Evolutionary conservation across 2,888 invertebrate species (phyloP).

Genomic region (Neoascia interrupta): DNA sequence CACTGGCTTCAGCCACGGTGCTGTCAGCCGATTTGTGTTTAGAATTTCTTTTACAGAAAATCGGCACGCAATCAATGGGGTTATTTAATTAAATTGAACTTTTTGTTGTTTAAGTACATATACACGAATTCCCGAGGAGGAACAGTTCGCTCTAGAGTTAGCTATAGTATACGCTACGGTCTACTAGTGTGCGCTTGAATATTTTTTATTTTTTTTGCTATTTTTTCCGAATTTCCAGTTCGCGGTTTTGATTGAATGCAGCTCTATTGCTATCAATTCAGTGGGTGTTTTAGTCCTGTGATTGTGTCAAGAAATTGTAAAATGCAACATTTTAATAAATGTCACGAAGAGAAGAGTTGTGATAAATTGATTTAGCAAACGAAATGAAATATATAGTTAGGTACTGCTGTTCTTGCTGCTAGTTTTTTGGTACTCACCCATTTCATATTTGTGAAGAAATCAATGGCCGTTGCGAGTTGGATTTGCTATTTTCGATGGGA

Average conservation of each 20-base stretch:
- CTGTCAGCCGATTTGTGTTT: constrained; percentile 64
- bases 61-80: constrained; percentile 36
- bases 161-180: too few species aligned
- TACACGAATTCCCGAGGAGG: constrained; percentile 13
- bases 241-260: constrained; percentile 50
- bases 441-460: constrained; percentile 41
- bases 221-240: constrained; percentile 47
- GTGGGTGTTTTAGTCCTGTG: constrained; percentile 48
- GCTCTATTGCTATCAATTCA: constrained; percentile 64
- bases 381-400: constrained; percentile 25
- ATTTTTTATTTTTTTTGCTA: constrained; percentile 24
- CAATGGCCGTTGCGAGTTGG: background rate
- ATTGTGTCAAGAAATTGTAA: constrained; percentile 57
- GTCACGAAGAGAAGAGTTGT: constrained; percentile 46
- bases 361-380: constrained; percentile 34
- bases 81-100: constrained; percentile 38
- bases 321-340: constrained; percentile 59
- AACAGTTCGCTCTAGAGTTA: constrained; percentile 13
- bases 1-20: constrained; percentile 76
- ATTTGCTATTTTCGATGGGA: background rate
- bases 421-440: constrained; percentile 58
- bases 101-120: constrained; percentile 22
- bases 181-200: constrained; percentile 28
- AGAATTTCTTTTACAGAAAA: constrained; percentile 58
- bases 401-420: too few species aligned